Conservation (phyloP, 2,888 invertebrate species). For the Mythimna pallens region DNA sequence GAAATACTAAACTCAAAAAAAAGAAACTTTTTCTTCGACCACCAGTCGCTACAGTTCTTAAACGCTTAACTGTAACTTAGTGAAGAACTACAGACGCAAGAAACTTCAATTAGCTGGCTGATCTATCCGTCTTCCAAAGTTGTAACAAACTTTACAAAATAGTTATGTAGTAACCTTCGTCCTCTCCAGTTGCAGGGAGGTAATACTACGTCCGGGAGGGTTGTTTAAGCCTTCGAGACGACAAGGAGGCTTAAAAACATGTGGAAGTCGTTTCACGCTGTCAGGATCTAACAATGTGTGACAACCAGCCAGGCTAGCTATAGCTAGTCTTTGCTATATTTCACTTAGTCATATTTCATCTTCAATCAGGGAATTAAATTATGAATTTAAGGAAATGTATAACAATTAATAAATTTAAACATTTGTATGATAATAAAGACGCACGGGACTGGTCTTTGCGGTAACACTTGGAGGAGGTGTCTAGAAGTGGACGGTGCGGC, state of each 20-base stretch:
- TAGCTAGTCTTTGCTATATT: background rate
- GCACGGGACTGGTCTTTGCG: too few species aligned
- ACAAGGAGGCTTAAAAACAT: background rate
- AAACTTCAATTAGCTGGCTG: slow-evolving; percentile 56
- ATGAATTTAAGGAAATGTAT: too few species aligned
- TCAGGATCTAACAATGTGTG: background rate
- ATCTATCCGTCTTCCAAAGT: slow-evolving; percentile 55
- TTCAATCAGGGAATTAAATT: background rate
- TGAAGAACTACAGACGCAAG: slow-evolving; percentile 46
- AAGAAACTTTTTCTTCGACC: slow-evolving; percentile 11
- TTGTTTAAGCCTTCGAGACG: slow-evolving; percentile 10
- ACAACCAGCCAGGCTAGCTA: background rate
- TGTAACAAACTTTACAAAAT: slow-evolving; percentile 58
- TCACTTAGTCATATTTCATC: background rate
- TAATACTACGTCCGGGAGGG: slow-evolving; percentile 10
- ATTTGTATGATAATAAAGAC: too few species aligned
- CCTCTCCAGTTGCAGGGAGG: slow-evolving; percentile 19
- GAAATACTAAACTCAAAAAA: slow-evolving; percentile 1
- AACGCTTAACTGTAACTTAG: slow-evolving; percentile 38
- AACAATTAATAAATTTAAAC: too few species aligned
- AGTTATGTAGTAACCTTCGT: slow-evolving; percentile 38
- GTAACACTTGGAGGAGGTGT: too few species aligned
- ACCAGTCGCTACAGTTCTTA: slow-evolving; percentile 24
- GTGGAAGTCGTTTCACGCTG: background rate
- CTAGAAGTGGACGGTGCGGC: too few species aligned